A percentile compares a stretch with the other conserved stretches of the same genome.
Conservation (phyloP, 1,140 invertebrate species). For the Sitodiplosis mosellana region DNA sequence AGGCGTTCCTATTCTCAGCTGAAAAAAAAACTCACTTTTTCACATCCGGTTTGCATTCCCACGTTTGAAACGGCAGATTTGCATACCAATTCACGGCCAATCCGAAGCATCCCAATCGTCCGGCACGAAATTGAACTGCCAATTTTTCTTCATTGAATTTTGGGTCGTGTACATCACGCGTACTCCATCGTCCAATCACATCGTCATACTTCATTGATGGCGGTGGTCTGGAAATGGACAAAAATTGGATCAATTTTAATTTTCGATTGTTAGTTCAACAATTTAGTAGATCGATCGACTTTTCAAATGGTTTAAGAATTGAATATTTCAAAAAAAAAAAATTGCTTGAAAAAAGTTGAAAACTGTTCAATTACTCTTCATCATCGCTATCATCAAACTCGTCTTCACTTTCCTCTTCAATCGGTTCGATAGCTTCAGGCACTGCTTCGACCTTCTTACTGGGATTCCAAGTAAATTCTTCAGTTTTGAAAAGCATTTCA, state of each 20-base stretch:
- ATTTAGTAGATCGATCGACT: too few species aligned
- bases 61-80: conserved; percentile 69
- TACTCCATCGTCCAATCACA: conserved; percentile 40
- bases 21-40: conserved; percentile 15
- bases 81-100: conserved; percentile 52
- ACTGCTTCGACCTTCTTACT: conserved; percentile 5
- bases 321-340: too few species aligned
- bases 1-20: neutral
- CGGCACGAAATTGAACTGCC: conserved; percentile 51
- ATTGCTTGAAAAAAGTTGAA: neutral
- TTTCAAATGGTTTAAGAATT: too few species aligned
- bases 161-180: conserved; percentile 54
- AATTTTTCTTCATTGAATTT: conserved; percentile 72
- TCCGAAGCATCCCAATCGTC: conserved; percentile 52
- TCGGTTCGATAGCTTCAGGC: conserved; percentile 4
- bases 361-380: conserved; percentile 4
- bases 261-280: too few species aligned
- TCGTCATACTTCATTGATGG: neutral
- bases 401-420: conserved; percentile 5
- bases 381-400: conserved; percentile 2
- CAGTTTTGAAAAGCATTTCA: neutral
- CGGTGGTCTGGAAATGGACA: too few species aligned
- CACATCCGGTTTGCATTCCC: conserved; percentile 59
- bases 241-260: too few species aligned
- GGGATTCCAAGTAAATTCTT: conserved; percentile 2